Evolutionary conservation across 2,113 vertebrate species (phyloP), one percentile per base, ranked within the genome.

Genomic region (Penelope pileata): DNA sequence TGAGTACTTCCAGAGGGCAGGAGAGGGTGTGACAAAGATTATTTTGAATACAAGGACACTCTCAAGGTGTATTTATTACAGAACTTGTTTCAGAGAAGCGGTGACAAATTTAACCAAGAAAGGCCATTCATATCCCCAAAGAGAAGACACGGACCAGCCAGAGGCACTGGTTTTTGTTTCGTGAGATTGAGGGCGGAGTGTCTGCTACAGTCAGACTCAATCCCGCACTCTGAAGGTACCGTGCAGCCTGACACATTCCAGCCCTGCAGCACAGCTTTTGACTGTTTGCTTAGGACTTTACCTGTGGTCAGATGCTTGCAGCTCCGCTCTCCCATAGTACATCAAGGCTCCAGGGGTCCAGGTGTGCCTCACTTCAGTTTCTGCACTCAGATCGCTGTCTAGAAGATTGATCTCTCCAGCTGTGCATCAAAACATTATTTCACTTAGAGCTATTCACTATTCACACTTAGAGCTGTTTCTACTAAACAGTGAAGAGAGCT

Each of bases 301-400:
- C 98, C 98, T 98, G 96, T 98, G 98, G 84, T 98, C 98, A 26
- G 98, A 98, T 0, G 98, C 97, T 45, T 98, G 98, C 16, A 98
- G 97, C 86, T 98, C 98, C 0, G 98, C 98, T 67, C 98, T 98
- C 76, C 98, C 98, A 4, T 98, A 98, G 81, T 98, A 98, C 95
- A 97, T 97, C 91, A 98, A 97, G 47, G 91, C 97, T n/a, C 98
- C 98, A 2, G 98, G 98, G 32, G 97, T 98, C 98, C 98, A 98
- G 40, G 96, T 96, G 40, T 98, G 98, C 34, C 74, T 97, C 83
- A 97, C 67, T 69, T 93, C 96, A 75, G 76, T 67, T 77, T 96
- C 94, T 6, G 38, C 47, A 15, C 90, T 96, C 42, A 98, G 53
- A 81, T 98, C 97, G 12, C 26, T 95, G 83, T 98, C 98, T 29